These are phyloP conservation scores for Manacus vitellinus DNA, from an alignment of 2,113 vertebrate genomes.

Conservation along the genomic window DNA sequence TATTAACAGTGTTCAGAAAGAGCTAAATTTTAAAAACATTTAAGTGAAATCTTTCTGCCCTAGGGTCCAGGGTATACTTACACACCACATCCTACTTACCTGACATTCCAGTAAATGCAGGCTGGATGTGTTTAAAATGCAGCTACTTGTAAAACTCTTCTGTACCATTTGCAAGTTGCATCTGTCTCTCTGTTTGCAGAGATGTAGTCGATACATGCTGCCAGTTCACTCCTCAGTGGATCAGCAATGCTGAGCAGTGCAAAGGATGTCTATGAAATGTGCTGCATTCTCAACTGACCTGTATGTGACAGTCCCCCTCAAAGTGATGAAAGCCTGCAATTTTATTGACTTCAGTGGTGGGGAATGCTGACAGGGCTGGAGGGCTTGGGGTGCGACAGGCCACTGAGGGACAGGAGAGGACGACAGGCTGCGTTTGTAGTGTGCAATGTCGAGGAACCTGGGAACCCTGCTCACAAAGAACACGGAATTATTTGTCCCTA, in stretches of 20 bases:
- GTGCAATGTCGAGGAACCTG: background rate
- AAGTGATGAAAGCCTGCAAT: background rate
- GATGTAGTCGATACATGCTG: background rate
- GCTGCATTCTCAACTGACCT: background rate
- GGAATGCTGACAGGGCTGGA: background rate
- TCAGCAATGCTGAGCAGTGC: accelerated
- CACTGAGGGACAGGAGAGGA: accelerated
- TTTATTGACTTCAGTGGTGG: background rate
- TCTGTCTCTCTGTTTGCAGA: background rate
- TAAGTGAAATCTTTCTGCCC: background rate
- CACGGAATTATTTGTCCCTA: background rate
- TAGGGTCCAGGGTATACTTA: background rate
- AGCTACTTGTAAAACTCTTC: slow-evolving; percentile 9
- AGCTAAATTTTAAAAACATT: background rate
- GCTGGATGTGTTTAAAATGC: background rate
- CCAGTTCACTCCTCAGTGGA: background rate
- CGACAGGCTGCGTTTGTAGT: accelerated
- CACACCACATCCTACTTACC: background rate
- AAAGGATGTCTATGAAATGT: background rate
- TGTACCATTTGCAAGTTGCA: slow-evolving; percentile 21
- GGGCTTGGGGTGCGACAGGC: accelerated
- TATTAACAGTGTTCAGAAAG: background rate
- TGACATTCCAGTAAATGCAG: background rate
- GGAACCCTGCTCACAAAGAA: background rate
- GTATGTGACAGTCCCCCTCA: accelerated